Percentiles rank a stretch among this genome's conserved stretches.
Conservation (phyloP, 2,113 vertebrate species). For the Sylvia atricapilla region DNA sequence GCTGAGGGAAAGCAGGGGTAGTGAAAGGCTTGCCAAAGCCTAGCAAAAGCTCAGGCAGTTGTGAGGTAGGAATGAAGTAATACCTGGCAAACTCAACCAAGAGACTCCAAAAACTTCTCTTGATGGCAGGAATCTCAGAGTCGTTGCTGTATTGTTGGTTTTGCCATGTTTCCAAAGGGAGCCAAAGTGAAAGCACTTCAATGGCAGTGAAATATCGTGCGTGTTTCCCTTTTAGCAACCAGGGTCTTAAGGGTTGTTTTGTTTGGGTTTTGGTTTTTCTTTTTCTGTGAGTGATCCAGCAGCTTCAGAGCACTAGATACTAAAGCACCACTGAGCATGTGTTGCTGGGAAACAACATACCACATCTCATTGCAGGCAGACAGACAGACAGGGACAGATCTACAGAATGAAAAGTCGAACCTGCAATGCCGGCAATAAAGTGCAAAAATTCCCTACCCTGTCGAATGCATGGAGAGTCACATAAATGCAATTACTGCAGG, state of each 20-base stretch:
- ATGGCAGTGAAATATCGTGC: background rate
- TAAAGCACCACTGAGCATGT: fast-evolving
- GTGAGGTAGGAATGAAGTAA: background rate
- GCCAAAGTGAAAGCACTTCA: background rate
- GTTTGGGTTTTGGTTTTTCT: background rate
- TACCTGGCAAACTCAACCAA: background rate
- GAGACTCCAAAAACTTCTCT: background rate
- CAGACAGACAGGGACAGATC: background rate
- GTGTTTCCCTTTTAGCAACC: background rate
- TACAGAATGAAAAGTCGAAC: background rate
- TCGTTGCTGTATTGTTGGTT: background rate
- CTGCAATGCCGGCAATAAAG: background rate
- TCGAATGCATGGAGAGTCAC: background rate
- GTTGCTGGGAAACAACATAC: background rate
- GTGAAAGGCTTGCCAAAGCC: background rate
- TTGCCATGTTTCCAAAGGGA: background rate
- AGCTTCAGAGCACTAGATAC: background rate
- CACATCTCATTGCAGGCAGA: background rate
- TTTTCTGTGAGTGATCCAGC: background rate
- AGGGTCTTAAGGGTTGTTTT: fast-evolving
- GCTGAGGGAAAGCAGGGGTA: background rate
- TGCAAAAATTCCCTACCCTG: background rate
- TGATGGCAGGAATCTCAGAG: background rate
- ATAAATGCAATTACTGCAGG: background rate
- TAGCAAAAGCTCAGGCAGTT: background rate